Percentiles rank a stretch among this genome's conserved stretches.
Evolutionary conservation across 1,140 invertebrate genomes (phyloP).

Genomic region (Caerostris extrusa): DNA sequence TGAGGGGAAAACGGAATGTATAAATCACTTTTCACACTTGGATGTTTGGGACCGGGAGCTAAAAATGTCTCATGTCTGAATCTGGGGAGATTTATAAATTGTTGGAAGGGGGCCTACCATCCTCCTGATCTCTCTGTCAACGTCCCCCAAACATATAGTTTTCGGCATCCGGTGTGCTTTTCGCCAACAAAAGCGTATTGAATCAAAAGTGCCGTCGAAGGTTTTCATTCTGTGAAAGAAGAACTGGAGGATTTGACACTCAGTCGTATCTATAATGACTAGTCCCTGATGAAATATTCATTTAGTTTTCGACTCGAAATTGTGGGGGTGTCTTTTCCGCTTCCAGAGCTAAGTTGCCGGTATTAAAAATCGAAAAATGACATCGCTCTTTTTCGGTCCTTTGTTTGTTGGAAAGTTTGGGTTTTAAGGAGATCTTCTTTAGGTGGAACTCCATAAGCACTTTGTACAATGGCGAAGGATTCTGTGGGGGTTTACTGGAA

Average conservation of each 20-base stretch:
- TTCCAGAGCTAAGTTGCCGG: constrained; percentile 12
- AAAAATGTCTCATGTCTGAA: background rate
- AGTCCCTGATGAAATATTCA: constrained; percentile 48
- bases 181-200: constrained; percentile 36
- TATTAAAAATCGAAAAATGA: constrained; percentile 5
- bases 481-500: background rate
- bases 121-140: constrained; percentile 41
- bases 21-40: constrained; percentile 39
- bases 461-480: background rate
- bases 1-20: constrained; percentile 1
- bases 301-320: constrained; percentile 1
- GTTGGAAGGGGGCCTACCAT: background rate
- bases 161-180: constrained; percentile 21
- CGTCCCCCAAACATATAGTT: constrained; percentile 33
- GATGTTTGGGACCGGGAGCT: background rate
- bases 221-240: background rate
- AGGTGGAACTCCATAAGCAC: background rate
- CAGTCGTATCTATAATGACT: constrained; percentile 40
- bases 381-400: background rate
- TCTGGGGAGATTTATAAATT: constrained; percentile 56
- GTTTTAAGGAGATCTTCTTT: constrained; percentile 22
- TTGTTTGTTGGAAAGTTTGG: background rate
- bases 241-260: constrained; percentile 22
- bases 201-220: constrained; percentile 57
- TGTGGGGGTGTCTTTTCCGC: background rate